Percentiles rank a stretch among this genome's conserved stretches.
Conservation (phyloP, 2,797 vertebrate species). For the Labroides dimidiatus region DNA sequence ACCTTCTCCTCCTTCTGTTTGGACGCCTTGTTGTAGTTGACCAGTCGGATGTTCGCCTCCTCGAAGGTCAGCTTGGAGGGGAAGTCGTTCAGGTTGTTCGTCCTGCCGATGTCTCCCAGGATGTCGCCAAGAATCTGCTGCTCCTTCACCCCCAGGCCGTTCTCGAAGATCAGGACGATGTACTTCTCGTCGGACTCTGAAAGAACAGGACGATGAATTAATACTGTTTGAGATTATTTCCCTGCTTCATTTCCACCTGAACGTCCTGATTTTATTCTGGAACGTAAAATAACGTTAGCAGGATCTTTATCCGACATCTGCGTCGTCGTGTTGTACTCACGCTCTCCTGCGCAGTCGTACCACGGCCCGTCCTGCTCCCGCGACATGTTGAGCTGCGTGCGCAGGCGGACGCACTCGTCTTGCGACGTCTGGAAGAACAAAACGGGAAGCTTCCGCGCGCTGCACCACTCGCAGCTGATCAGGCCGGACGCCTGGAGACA, state of each 20-base stretch:
- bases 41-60: conserved; percentile 94
- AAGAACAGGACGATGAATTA: conserved; percentile 1
- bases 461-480: conserved; percentile 96
- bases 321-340: conserved; percentile 76
- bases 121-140: conserved; percentile 94
- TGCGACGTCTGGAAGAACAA: conserved; percentile 92
- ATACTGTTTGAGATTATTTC: too few relatives aligned
- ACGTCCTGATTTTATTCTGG: too few relatives aligned
- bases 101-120: conserved; percentile 87
- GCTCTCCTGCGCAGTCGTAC: conserved; percentile 89
- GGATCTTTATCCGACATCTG: too few relatives aligned
- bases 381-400: conserved; percentile 88
- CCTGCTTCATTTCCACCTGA: too few relatives aligned
- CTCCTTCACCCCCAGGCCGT: conserved; percentile 87
- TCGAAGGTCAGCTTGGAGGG: conserved; percentile 92
- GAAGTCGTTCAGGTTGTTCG: conserved; percentile 89
- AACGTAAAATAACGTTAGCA: too few relatives aligned
- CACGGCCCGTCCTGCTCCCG: conserved; percentile 84
- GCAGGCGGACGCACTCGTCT: conserved; percentile 87
- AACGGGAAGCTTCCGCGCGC: conserved; percentile 92
- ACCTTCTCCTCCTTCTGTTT: conserved; percentile 83
- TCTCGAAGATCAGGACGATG: conserved; percentile 97
- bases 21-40: conserved; percentile 92
- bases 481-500: conserved; percentile 90
- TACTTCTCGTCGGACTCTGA: conserved; percentile 93